Conservation (phyloP, 2,797 vertebrate genomes). For the Salmo trutta region DNA sequence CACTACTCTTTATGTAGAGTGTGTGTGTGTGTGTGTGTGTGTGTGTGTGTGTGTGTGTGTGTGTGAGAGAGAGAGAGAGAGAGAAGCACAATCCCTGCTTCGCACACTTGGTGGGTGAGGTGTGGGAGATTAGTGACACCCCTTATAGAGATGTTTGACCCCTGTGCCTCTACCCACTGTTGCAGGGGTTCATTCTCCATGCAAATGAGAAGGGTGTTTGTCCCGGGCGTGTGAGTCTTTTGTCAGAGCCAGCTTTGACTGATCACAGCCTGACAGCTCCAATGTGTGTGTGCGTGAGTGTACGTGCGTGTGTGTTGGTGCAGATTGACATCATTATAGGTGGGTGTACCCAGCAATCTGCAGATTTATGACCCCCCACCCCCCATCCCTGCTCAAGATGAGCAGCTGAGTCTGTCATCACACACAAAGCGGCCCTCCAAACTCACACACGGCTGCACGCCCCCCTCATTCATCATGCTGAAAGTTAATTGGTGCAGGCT, state of each 20-base stretch:
- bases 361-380: background rate
- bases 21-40: too few relatives aligned
- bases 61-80: background rate
- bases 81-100: too few relatives aligned
- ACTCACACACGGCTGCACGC: slow-evolving; percentile 12
- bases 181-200: slow-evolving; percentile 86
- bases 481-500: slow-evolving; percentile 94
- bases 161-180: slow-evolving; percentile 64
- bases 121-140: slow-evolving; percentile 3
- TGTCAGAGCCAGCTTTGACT: slow-evolving; percentile 90
- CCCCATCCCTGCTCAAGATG: slow-evolving; percentile 2
- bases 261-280: slow-evolving; percentile 93
- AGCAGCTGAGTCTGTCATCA: slow-evolving; percentile 43
- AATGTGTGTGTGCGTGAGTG: slow-evolving; percentile 44
- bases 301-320: slow-evolving; percentile 73
- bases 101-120: slow-evolving; percentile 3
- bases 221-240: slow-evolving; percentile 86
- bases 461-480: slow-evolving; percentile 88
- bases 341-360: slow-evolving; percentile 25
- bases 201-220: slow-evolving; percentile 89
- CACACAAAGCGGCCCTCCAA: slow-evolving; percentile 7
- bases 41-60: background rate
- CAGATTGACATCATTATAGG: slow-evolving; percentile 28
- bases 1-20: background rate
- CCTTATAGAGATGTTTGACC: slow-evolving; percentile 31